Base-by-base conservation (phyloP, 2,888 invertebrate genomes). In the Eupithecia dodoneata region DNA sequence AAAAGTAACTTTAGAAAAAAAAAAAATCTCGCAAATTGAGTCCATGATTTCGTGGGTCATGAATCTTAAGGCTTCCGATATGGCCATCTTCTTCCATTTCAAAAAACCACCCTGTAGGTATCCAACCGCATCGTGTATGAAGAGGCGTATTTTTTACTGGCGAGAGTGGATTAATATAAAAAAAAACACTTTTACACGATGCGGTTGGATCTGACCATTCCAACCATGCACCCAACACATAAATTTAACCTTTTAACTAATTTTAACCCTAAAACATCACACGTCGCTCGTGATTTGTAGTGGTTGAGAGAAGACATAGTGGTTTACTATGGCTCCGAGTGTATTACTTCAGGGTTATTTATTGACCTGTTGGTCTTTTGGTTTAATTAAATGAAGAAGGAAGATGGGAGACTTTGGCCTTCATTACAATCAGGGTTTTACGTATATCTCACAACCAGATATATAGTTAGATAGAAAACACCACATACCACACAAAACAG, bases 211-310 rank as follows among this genome's bases (percentile, higher is more conserved):
- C 67, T n/a, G n/a, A 7, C 18, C 30, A 18, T 10, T 69, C 45
- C 45, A 70, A 18, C 70, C 70, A 30, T 70, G 47, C 2, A 70
- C 12, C 70, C 69, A 15, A 15, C 66, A 45, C 13, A 70, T 74
- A 76, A 75, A 77, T 74, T 76, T 77, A 75, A 12, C 72, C 74
- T 80, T 74, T 75, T 79, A 80, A 75, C 78, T 80, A 77, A 79
- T 79, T 81, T 80, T 81, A 80, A 81, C 79, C 78, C 73, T 76
- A 73, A 78, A 79, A 65, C 74, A 76, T 70, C 73, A 70, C 76
- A 70, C 78, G 78, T 77, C 72, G 72, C 66, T 18, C 10, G 78
- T 82, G 81, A 83, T 83, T 83, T 83, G 80, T 81, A 52, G 73
- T 47, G 70, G 49, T 73, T 75, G 44, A 45, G 77, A 71, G 74